phyloP scores from a whole-genome alignment of 2,797 vertebrate genomes.

The Galago senegalensis region DNA sequence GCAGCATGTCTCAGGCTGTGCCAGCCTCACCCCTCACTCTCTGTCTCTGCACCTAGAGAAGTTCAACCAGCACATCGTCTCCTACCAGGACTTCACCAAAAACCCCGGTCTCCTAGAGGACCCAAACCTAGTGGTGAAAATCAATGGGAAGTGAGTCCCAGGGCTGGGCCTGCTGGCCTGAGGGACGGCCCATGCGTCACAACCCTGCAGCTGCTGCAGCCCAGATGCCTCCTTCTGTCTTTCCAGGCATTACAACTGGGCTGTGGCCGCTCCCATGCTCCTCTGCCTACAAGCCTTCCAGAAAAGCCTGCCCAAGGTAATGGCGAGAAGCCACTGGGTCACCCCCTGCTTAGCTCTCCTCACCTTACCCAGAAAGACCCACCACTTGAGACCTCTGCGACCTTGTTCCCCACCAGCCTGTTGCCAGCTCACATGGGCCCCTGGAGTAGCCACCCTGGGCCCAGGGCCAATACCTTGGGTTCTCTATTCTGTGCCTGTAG shows the following conservation, averaged over 20 bases:
- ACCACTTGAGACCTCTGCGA: background rate
- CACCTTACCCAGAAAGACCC: background rate
- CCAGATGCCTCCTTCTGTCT: background rate
- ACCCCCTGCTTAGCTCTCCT: background rate
- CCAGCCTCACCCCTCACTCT: background rate
- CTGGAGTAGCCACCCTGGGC: background rate
- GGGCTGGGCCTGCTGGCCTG: background rate
- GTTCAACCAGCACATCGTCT: slow-evolving; percentile 94
- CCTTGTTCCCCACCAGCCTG: background rate
- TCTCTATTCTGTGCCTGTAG: background rate
- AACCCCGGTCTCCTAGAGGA: slow-evolving; percentile 96
- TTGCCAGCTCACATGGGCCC: background rate
- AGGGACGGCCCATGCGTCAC: background rate
- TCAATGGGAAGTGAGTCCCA: slow-evolving; percentile 94
- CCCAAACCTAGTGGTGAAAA: slow-evolving; percentile 95
- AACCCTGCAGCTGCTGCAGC: background rate
- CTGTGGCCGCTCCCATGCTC: slow-evolving; percentile 96
- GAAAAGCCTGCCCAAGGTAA: slow-evolving; percentile 96
- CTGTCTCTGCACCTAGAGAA: slow-evolving; percentile 88
- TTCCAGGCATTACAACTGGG: slow-evolving; percentile 97
- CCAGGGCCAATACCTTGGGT: background rate
- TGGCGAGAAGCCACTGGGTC: background rate
- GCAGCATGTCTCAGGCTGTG: accelerated
- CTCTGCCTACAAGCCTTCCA: slow-evolving; percentile 96
- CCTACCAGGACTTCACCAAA: slow-evolving; percentile 94